Evolutionary conservation across 2,888 invertebrate species (phyloP).

Genomic region (Apamea anceps): DNA sequence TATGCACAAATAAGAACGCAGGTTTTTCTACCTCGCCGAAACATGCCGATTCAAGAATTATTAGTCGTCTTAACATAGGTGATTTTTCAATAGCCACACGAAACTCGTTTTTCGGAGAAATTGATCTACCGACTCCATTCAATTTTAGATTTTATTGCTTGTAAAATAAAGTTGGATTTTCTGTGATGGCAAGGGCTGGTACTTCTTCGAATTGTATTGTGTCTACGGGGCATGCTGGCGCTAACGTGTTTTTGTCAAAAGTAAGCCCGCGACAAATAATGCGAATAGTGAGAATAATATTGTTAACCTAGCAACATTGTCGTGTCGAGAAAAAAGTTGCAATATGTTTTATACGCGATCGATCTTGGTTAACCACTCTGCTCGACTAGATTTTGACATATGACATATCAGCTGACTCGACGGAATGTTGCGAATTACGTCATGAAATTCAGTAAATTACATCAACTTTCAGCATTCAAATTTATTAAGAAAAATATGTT

Average conservation of each 20-base stretch:
- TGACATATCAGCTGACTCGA: no score
- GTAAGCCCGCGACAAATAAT: slow-evolving; percentile 41
- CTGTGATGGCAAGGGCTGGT: slow-evolving; percentile 55
- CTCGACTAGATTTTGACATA: no score
- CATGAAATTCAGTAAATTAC: no score
- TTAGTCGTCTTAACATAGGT: slow-evolving; percentile 71
- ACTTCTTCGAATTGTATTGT: slow-evolving; percentile 70
- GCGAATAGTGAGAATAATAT: slow-evolving; percentile 31
- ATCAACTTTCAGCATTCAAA: no score
- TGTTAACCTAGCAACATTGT: slow-evolving; percentile 39
- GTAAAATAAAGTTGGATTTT: slow-evolving; percentile 40
- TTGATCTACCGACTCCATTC: slow-evolving; percentile 26
- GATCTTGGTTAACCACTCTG: no score
- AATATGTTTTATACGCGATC: slow-evolving; percentile 21
- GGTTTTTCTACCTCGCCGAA: slow-evolving; percentile 82
- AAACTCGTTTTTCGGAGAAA: slow-evolving; percentile 68
- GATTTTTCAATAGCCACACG: slow-evolving; percentile 72
- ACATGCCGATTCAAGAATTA: slow-evolving; percentile 76
- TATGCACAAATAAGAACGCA: slow-evolving; percentile 80
- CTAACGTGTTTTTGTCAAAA: slow-evolving; percentile 56
- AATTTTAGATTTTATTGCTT: slow-evolving; percentile 53
- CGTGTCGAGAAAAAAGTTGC: slow-evolving; percentile 38
- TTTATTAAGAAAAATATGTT: no score
- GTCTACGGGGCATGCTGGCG: slow-evolving; percentile 71
- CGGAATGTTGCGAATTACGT: no score